phyloP scores from a whole-genome alignment of 2,797 vertebrate species.

The Diplodus puntazzo region DNA sequence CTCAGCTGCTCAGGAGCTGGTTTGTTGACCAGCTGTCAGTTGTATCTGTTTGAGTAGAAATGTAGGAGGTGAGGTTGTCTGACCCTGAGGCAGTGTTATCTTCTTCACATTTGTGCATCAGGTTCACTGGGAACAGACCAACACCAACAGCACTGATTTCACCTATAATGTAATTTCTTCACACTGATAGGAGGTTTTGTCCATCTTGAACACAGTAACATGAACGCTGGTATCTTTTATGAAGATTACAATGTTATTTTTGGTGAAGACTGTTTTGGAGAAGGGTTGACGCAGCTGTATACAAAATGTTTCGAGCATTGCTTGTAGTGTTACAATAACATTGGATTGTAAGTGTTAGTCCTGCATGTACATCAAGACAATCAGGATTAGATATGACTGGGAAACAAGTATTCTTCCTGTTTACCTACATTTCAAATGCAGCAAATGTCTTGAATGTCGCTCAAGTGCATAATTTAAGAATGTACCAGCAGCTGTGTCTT shows the following conservation, averaged over 20 bases:
- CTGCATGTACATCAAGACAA: background rate
- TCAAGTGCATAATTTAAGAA: background rate
- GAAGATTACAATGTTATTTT: background rate
- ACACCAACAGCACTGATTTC: background rate
- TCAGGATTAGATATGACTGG: background rate
- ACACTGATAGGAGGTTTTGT: background rate
- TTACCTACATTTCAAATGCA: background rate
- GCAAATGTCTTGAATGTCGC: too few relatives aligned
- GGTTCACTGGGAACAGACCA: constrained; percentile 16
- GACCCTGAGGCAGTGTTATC: background rate
- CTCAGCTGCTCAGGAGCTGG: background rate
- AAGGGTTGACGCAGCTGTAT: background rate
- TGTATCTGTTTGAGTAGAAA: background rate
- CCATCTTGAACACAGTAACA: background rate
- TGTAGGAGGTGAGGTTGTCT: background rate
- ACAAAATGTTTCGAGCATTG: background rate
- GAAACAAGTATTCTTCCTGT: background rate
- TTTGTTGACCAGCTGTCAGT: constrained; percentile 2
- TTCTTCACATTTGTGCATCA: background rate
- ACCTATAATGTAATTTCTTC: background rate
- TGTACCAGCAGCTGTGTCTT: background rate
- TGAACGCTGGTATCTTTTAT: background rate
- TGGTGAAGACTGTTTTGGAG: background rate
- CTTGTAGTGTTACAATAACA: background rate
- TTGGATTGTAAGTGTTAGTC: background rate